Percentiles rank a stretch among this genome's conserved stretches.
These are phyloP conservation scores for Cataglyphis livida DNA, from an alignment of 2,888 invertebrate genomes.

Conservation along the genomic window DNA sequence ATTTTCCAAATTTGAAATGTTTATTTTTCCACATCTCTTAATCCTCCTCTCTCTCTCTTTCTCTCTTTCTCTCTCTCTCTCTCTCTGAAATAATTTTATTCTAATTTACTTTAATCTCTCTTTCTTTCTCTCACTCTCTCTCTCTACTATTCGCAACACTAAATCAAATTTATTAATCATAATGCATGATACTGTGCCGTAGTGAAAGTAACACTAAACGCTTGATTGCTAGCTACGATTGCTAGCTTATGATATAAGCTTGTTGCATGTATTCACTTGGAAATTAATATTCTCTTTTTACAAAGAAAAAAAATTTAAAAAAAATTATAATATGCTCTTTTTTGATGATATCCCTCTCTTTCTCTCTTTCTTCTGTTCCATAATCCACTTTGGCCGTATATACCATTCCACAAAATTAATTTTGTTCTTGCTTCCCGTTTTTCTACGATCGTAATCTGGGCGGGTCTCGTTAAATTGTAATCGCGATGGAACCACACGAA, in stretches of 20 bases:
- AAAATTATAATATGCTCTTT: slow-evolving; percentile 20
- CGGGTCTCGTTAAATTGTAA: slow-evolving; percentile 67
- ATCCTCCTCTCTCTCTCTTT: not conserved
- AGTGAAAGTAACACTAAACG: slow-evolving; percentile 13
- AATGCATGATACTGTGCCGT: not conserved
- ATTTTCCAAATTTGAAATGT: slow-evolving; percentile 3
- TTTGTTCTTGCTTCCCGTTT: slow-evolving; percentile 59
- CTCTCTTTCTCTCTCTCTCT: no score
- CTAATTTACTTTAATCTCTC: not conserved
- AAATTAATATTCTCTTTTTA: slow-evolving; percentile 9
- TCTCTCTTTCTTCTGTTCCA: slow-evolving; percentile 1
- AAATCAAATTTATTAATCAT: slow-evolving; percentile 1
- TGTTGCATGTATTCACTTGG: slow-evolving; percentile 53
- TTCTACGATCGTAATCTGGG: slow-evolving; percentile 60
- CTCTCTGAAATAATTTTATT: not conserved
- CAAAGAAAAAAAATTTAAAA: slow-evolving; percentile 33
- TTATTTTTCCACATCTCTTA: not conserved
- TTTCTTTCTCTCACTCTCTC: no score
- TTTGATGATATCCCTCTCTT: not conserved
- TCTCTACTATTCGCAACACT: not conserved
- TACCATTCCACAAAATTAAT: slow-evolving; percentile 54
- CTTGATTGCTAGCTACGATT: not conserved
- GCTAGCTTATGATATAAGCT: slow-evolving; percentile 9
- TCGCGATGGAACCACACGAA: slow-evolving; percentile 63
- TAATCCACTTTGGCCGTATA: slow-evolving; percentile 62